phyloP scores from a whole-genome alignment of 2,888 invertebrate genomes.

The Smittia aterrima region DNA sequence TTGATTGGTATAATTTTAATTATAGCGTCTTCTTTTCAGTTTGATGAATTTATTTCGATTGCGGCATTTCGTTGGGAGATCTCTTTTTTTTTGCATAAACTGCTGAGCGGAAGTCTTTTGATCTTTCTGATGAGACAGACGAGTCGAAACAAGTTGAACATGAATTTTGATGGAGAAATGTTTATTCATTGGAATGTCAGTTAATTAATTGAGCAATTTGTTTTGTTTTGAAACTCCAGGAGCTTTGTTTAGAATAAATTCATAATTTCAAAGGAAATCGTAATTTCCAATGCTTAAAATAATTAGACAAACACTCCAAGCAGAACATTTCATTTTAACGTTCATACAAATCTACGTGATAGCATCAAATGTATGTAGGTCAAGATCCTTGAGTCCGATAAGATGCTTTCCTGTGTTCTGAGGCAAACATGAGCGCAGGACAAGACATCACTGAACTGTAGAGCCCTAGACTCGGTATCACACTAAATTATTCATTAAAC shows the following conservation, averaged over 20 bases:
- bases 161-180: no score
- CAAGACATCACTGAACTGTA: no score
- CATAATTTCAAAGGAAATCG: no score
- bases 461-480: no score
- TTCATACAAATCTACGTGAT: neutral
- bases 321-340: neutral
- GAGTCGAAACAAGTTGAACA: no score
- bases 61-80: neutral
- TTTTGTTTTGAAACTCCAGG: no score
- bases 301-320: neutral
- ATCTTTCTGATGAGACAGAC: neutral
- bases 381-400: neutral
- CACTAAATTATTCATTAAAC: no score
- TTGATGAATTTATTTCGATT: conserved; percentile 20
- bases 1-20: conserved; percentile 26
- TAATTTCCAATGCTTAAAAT: neutral
- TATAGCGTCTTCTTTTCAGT: neutral
- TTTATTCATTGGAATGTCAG: no score
- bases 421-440: no score
- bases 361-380: neutral
- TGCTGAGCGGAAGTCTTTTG: neutral
- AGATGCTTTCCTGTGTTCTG: neutral
- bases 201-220: no score
- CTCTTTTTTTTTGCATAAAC: conserved; percentile 11
- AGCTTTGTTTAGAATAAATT: no score